A percentile compares a stretch with the other conserved stretches of the same genome.
Evolutionary conservation across 1,140 invertebrate genomes (phyloP).

Genomic region (Zaprionus ghesquierei): DNA sequence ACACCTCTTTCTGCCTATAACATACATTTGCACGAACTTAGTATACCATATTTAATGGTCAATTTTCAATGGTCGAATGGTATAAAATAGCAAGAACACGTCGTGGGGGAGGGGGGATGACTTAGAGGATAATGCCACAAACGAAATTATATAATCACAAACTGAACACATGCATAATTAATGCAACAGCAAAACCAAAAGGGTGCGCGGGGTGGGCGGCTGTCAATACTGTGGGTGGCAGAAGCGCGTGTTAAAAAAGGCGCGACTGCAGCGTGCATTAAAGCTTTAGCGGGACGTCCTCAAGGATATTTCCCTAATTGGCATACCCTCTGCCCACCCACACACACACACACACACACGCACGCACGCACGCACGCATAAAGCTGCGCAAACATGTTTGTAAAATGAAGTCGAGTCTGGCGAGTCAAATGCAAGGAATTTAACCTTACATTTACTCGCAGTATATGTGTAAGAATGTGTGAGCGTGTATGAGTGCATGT

Average conservation of each 20-base stretch:
- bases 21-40: too few species aligned
- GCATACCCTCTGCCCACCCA: background rate
- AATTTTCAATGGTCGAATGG: too few species aligned
- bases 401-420: background rate
- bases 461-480: background rate
- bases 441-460: background rate
- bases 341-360: background rate
- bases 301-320: background rate
- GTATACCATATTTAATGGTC: too few species aligned
- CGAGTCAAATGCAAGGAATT: slow-evolving; percentile 5
- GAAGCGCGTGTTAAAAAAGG: background rate
- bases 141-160: slow-evolving; percentile 63
- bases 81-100: too few species aligned
- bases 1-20: too few species aligned
- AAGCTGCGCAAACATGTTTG: slow-evolving; percentile 10
- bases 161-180: slow-evolving; percentile 63
- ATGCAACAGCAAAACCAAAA: slow-evolving; percentile 34
- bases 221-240: background rate
- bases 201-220: background rate
- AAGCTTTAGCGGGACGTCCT: slow-evolving; percentile 1
- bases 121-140: slow-evolving; percentile 57
- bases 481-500: background rate
- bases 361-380: background rate
- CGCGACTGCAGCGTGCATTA: background rate
- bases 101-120: background rate